Evolutionary conservation across 2,113 vertebrate genomes (phyloP).

Genomic region (Passer montanus): DNA sequence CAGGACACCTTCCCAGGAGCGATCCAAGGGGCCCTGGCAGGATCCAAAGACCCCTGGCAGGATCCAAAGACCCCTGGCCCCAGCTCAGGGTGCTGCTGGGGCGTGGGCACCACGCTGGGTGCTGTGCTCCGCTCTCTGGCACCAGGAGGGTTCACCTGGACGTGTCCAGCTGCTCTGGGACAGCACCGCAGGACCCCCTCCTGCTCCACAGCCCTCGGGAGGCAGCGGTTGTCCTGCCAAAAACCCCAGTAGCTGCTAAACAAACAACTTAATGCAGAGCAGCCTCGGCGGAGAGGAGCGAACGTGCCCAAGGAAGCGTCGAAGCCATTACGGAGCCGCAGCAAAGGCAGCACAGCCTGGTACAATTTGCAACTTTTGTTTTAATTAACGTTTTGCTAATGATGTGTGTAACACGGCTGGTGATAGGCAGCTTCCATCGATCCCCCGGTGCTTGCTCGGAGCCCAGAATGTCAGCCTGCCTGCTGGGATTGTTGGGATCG

Average conservation of each 20-base stretch:
- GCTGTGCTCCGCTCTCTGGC: accelerated
- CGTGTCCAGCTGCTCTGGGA: accelerated
- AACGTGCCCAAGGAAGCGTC: slow-evolving; percentile 43
- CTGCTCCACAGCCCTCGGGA: not conserved
- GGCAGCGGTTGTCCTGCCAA: slow-evolving; percentile 23
- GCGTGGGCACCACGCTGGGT: accelerated
- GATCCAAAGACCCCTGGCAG: accelerated
- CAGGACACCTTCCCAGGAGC: not conserved
- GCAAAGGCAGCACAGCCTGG: not conserved
- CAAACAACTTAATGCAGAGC: slow-evolving; percentile 57
- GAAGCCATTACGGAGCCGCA: not conserved
- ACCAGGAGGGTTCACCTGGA: not conserved
- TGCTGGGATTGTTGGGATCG: accelerated
- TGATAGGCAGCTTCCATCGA: not conserved
- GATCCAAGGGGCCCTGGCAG: accelerated
- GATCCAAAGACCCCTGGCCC: accelerated
- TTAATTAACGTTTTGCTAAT: not conserved
- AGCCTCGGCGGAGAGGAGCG: not conserved
- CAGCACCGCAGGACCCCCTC: not conserved
- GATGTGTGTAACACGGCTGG: not conserved
- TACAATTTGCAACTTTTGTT: not conserved
- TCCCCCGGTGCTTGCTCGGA: not conserved
- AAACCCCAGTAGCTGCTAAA: slow-evolving; percentile 42
- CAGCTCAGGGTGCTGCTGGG: not conserved
- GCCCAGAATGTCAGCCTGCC: not conserved